These are phyloP conservation scores for Diogma glabrata DNA, from an alignment of 2,888 invertebrate species.

Conservation along the genomic window DNA sequence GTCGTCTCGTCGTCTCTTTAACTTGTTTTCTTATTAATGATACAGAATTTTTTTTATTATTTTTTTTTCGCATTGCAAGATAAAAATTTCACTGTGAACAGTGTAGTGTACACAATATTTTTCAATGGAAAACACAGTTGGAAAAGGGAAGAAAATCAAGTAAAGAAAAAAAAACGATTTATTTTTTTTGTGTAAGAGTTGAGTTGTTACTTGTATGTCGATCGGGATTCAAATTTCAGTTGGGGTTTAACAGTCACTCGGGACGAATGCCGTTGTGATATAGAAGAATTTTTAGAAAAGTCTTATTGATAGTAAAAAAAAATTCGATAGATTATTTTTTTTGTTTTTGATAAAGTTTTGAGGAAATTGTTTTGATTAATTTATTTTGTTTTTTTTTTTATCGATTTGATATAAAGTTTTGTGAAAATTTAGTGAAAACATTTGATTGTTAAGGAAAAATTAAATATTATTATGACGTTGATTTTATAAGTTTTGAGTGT, in stretches of 20 bases:
- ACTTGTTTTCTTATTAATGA: background rate
- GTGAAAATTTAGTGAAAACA: background rate
- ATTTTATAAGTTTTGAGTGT: too few species aligned
- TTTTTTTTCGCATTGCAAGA: conserved; percentile 6
- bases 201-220: conserved; percentile 6
- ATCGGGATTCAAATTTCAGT: conserved; percentile 26
- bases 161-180: conserved; percentile 2
- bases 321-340: background rate
- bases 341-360: conserved; percentile 2
- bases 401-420: background rate
- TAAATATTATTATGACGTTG: too few species aligned
- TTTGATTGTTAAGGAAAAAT: too few species aligned
- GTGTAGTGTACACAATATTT: too few species aligned
- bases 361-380: conserved; percentile 1
- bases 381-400: background rate
- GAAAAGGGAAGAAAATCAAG: conserved; percentile 1
- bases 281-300: too few species aligned
- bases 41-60: background rate
- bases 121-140: too few species aligned
- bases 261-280: conserved; percentile 30
- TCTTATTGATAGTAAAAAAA: background rate
- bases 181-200: conserved; percentile 5
- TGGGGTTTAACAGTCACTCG: conserved; percentile 41
- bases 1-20: too few species aligned
- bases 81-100: conserved; percentile 7